Conservation (phyloP, 2,113 vertebrate genomes). For the Prochilodus magdalenae region DNA sequence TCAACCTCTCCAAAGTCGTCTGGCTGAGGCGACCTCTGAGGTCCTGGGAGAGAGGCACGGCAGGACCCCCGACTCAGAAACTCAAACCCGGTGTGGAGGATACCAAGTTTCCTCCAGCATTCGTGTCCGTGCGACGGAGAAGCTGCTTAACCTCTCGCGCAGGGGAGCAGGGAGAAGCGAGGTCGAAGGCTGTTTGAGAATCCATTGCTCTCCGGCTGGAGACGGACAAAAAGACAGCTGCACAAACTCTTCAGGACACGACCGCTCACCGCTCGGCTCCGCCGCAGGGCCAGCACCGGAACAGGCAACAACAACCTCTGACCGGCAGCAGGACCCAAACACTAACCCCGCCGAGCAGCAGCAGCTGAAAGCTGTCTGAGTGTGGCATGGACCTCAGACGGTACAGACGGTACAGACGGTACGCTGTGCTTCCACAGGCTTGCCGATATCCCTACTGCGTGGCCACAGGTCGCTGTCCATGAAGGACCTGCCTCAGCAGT, state of each 20-base stretch:
- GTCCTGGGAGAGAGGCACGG: conserved; percentile 20
- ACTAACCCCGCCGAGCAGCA: too few species aligned
- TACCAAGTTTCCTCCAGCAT: not conserved
- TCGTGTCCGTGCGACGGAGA: not conserved
- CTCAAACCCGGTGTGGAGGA: not conserved
- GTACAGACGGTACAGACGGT: too few species aligned
- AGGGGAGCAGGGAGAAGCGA: not conserved
- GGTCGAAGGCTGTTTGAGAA: conserved; percentile 2
- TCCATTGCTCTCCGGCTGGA: not conserved
- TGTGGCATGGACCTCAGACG: too few species aligned
- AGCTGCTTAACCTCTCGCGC: not conserved
- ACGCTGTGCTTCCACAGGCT: too few species aligned
- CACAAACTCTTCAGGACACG: not conserved
- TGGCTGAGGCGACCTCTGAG: conserved; percentile 4
- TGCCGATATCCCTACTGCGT: too few species aligned
- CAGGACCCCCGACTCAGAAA: not conserved
- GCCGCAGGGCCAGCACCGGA: too few species aligned
- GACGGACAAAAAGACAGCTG: not conserved
- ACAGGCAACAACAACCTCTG: not conserved
- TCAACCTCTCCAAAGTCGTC: not conserved
- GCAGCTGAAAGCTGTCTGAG: too few species aligned
- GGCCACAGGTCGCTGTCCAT: too few species aligned
- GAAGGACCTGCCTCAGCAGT: too few species aligned
- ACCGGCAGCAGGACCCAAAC: not conserved
- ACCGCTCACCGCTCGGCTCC: not conserved